These are phyloP conservation scores for Habrosyne pyritoides DNA, from an alignment of 2,888 invertebrate genomes.

Conservation along the genomic window DNA sequence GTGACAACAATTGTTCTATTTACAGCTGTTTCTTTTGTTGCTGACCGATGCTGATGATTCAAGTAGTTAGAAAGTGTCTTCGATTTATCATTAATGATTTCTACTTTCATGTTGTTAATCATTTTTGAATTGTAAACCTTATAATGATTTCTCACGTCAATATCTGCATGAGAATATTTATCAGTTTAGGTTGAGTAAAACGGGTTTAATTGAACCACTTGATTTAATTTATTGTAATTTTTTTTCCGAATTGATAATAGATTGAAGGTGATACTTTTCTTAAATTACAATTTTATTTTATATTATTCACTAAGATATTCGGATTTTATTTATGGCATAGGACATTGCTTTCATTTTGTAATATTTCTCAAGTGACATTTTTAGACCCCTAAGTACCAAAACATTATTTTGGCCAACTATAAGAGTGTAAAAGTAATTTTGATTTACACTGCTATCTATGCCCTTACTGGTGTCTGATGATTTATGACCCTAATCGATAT, in stretches of 20 bases:
- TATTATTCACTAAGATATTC: too few relatives aligned
- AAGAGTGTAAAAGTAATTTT: too few relatives aligned
- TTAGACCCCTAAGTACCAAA: too few relatives aligned
- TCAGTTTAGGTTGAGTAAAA: not conserved
- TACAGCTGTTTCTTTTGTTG: conserved; percentile 40
- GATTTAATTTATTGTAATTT: too few relatives aligned
- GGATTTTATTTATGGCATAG: too few relatives aligned
- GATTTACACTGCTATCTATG: conserved; percentile 49
- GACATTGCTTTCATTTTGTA: too few relatives aligned
- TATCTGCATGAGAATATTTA: not conserved
- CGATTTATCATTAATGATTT: conserved; percentile 45
- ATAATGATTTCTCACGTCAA: not conserved
- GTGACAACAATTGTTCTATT: conserved; percentile 39
- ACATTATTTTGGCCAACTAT: not conserved
- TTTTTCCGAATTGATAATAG: too few relatives aligned
- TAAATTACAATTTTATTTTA: too few relatives aligned
- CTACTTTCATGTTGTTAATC: conserved; percentile 59
- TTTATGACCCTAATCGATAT: conserved; percentile 23
- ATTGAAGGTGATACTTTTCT: too few relatives aligned
- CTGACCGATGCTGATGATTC: conserved; percentile 23
- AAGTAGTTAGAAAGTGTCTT: conserved; percentile 48
- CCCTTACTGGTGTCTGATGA: conserved; percentile 49
- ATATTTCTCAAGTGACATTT: too few relatives aligned
- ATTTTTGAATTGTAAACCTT: conserved; percentile 36
- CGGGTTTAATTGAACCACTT: too few relatives aligned